Percentiles rank a stretch among this genome's conserved stretches.
Conservation (phyloP, 2,113 vertebrate species). For the Hyla sarda region DNA sequence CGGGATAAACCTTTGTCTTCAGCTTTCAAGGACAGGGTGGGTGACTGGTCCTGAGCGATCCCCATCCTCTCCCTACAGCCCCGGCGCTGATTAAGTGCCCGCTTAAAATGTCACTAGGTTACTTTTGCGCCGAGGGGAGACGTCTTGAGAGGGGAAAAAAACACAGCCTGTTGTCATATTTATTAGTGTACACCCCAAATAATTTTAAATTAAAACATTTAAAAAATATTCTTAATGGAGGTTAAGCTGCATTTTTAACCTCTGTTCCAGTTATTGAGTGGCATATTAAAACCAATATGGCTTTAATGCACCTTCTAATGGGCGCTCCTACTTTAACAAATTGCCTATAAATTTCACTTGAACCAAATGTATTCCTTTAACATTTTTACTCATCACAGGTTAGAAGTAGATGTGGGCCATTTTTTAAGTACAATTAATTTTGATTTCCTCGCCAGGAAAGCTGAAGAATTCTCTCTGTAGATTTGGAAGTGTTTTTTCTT, state of each 20-base stretch:
- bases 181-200: constrained; percentile 75
- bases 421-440: constrained; percentile 65
- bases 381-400: constrained; percentile 70
- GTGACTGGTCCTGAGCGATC: constrained; percentile 66
- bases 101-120: constrained; percentile 69
- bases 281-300: constrained; percentile 78
- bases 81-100: constrained; percentile 74
- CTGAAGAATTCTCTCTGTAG: constrained; percentile 53
- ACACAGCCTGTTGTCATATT: constrained; percentile 70
- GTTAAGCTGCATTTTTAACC: constrained; percentile 81
- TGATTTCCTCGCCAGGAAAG: constrained; percentile 48
- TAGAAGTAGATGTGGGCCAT: constrained; percentile 70
- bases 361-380: constrained; percentile 75
- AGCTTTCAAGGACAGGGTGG: constrained; percentile 76
- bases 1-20: constrained; percentile 70
- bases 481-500: constrained; percentile 6
- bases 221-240: constrained; percentile 79
- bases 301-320: constrained; percentile 77
- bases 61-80: constrained; percentile 61
- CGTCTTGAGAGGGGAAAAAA: constrained; percentile 48
- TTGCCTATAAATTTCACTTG: constrained; percentile 76
- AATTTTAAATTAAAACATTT: constrained; percentile 79
- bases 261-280: constrained; percentile 79
- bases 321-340: constrained; percentile 77
- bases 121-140: constrained; percentile 64